These are phyloP conservation scores for Byasa hedistus DNA, from an alignment of 2,888 invertebrate species.

Conservation along the genomic window DNA sequence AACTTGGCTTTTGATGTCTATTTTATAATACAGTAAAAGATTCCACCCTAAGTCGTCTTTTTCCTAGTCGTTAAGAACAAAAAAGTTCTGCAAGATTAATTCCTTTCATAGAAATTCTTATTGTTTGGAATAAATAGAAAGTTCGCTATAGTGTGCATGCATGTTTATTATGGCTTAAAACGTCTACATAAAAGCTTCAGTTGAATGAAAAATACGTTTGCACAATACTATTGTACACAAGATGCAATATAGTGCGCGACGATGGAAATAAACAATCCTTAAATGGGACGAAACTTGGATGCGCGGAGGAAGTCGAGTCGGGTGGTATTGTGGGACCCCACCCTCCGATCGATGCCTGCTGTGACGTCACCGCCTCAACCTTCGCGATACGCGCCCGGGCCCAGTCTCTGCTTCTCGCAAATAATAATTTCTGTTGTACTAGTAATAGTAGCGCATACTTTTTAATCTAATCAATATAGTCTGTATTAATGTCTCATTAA, in stretches of 20 bases:
- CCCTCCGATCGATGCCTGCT: slow-evolving; percentile 59
- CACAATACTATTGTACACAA: slow-evolving; percentile 27
- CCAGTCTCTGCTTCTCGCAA: slow-evolving; percentile 32
- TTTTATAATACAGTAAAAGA: not conserved
- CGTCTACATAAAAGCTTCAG: not conserved
- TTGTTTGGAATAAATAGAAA: slow-evolving; percentile 5
- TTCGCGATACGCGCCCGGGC: slow-evolving; percentile 49
- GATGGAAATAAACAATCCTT: slow-evolving; percentile 47
- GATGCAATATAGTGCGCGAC: slow-evolving; percentile 36
- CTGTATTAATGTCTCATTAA: too few relatives aligned
- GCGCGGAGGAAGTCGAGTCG: slow-evolving; percentile 36
- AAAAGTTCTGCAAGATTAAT: slow-evolving; percentile 21
- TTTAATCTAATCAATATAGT: too few relatives aligned
- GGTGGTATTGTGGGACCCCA: slow-evolving; percentile 32
- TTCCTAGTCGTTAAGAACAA: slow-evolving; percentile 9
- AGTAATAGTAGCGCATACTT: too few relatives aligned
- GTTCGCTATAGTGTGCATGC: not conserved
- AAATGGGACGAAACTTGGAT: slow-evolving; percentile 44
- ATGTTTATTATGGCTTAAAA: not conserved
- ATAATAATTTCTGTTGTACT: slow-evolving; percentile 11
- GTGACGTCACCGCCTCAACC: slow-evolving; percentile 74
- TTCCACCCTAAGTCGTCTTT: too few relatives aligned
- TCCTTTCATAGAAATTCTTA: not conserved
- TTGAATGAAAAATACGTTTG: not conserved
- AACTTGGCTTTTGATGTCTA: not conserved